phyloP scores from a whole-genome alignment of 1,140 invertebrate species.

The Drosophila jambulina region DNA sequence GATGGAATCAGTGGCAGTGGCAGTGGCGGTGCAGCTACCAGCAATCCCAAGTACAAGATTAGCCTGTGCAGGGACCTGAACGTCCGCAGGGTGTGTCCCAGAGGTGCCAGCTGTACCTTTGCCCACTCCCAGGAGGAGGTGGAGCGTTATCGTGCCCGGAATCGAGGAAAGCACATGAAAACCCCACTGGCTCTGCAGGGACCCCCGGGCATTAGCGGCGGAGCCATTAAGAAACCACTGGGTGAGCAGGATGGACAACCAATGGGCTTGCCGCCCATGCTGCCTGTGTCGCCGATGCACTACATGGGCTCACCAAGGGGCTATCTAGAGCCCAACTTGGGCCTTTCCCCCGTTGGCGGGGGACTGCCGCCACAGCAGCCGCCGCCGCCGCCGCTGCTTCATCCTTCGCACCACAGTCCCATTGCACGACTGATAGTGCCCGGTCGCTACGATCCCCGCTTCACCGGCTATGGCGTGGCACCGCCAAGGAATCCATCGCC shows the following conservation, averaged over 20 bases:
- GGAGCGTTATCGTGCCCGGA: conserved; percentile 89
- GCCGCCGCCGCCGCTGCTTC: conserved; percentile 14
- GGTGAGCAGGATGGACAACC: conserved; percentile 36
- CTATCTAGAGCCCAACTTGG: conserved; percentile 48
- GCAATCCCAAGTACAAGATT: conserved; percentile 94
- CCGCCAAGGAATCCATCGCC: conserved; percentile 39
- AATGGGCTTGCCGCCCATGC: conserved; percentile 32
- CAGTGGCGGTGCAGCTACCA: conserved; percentile 85
- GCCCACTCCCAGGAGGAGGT: conserved; percentile 96
- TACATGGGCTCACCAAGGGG: conserved; percentile 54
- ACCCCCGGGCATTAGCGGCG: conserved; percentile 18
- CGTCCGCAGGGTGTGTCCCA: conserved; percentile 91
- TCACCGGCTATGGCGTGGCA: conserved; percentile 42
- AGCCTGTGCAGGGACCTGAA: conserved; percentile 95
- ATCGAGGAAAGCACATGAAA: conserved; percentile 70
- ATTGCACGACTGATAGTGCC: conserved; percentile 60
- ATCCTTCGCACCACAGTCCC: conserved; percentile 62
- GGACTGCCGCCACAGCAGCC: conserved; percentile 39
- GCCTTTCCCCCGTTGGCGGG: conserved; percentile 22
- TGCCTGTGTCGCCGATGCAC: conserved; percentile 72
- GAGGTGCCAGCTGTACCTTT: conserved; percentile 95
- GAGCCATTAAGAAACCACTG: conserved; percentile 52
- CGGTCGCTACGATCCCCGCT: conserved; percentile 59
- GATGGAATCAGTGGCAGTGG: conserved; percentile 86
- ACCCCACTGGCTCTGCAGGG: conserved; percentile 35